Base-by-base conservation (phyloP, 2,888 invertebrate species). In the Oscheius onirici region DNA sequence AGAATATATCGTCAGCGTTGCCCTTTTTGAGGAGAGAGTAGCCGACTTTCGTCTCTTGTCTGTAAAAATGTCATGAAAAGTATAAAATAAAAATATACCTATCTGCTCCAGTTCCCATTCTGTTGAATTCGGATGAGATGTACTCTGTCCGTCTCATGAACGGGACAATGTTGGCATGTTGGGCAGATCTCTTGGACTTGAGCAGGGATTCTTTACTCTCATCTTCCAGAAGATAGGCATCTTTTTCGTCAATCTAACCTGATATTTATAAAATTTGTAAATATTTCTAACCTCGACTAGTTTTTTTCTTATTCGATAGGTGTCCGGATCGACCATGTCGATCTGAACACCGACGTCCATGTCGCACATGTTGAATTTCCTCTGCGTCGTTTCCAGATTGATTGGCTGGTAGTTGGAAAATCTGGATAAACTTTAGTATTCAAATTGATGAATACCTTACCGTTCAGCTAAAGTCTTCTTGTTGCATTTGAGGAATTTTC, bases 61-160 rank as follows among this genome's bases (percentile, higher is more conserved):
- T 73, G 52, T 34, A 74, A 58, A 60, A 60, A n/a, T 17, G 46
- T 20, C 57, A 46, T 24, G 15, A 13, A 20, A 46, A 46, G 8
- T 55, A n/a, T 26, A 1, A n/a, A 54, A 20, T 15, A 24, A 40
- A 68, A 1, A 49, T 3, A 3, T 15, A 73, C 73, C 74, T 46
- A 88, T 97, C 97, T 80, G 94, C 93, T 88, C 94, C 94, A 20
- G 96, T 95, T 88, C 96, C 95, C 89, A 96, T 97, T 77, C 97
- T 91, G 22, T 97, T 97, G 88, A 95, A 96, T 90, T 99, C 99
- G 46, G 97, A 97, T 3, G 97, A 97, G 86, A 99, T 99, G 87
- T 99, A 99, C 61, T 99, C 99, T 0, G 99, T 99, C 82, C 96
- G 93, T 66, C 99, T 92, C 88, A 99, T 91, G 99, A 99, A 99